Evolutionary conservation across 2,113 vertebrate species (phyloP).

Genomic region (Galemys pyrenaicus): DNA sequence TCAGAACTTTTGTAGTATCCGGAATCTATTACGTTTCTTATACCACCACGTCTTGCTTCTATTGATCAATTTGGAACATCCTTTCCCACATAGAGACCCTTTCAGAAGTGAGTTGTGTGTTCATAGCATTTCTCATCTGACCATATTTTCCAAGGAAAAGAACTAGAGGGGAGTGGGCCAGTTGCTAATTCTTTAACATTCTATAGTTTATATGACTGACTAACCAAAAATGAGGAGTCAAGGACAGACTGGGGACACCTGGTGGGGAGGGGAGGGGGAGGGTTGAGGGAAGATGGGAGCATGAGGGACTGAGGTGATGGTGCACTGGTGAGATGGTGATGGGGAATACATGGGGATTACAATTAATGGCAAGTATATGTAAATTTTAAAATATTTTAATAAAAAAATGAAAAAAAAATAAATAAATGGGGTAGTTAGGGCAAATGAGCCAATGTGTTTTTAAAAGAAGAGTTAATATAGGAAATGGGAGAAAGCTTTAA

Average conservation of each 20-base stretch:
- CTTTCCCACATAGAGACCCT: background rate
- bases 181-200: background rate
- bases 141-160: background rate
- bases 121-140: background rate
- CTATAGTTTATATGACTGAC: background rate
- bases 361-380: too few relatives aligned
- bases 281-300: too few relatives aligned
- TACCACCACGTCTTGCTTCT: background rate
- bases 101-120: slow-evolving; percentile 2
- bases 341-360: too few relatives aligned
- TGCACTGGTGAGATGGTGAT: too few relatives aligned
- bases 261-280: too few relatives aligned
- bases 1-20: background rate
- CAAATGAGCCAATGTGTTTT: background rate
- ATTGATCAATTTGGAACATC: background rate
- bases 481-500: slow-evolving; percentile 7
- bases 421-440: background rate
- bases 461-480: background rate
- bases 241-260: too few relatives aligned
- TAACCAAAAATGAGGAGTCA: too few relatives aligned
- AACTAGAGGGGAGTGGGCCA: background rate
- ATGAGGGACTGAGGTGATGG: too few relatives aligned
- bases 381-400: too few relatives aligned
- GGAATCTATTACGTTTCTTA: background rate
- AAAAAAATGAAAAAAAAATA: too few relatives aligned